Percentiles rank a stretch among this genome's conserved stretches.
phyloP scores from a whole-genome alignment of 2,797 vertebrate genomes.

The Spinus pinus region DNA sequence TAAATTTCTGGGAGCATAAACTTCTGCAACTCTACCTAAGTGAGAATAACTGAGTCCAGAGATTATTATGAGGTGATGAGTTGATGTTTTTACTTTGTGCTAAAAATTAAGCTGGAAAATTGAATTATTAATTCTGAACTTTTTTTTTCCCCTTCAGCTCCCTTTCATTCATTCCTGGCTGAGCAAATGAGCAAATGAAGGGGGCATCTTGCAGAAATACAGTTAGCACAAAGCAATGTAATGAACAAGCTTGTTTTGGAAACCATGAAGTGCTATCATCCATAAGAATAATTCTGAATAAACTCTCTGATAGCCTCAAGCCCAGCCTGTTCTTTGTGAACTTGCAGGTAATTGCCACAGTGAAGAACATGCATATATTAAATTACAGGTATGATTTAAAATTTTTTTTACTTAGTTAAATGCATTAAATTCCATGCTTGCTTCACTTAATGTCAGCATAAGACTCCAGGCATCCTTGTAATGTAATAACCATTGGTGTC shows the following conservation, averaged over 20 bases:
- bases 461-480: slow-evolving; percentile 62
- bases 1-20: background rate
- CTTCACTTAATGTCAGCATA: slow-evolving; percentile 48
- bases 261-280: slow-evolving; percentile 34
- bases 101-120: slow-evolving; percentile 19
- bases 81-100: background rate
- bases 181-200: background rate
- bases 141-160: background rate
- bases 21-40: background rate
- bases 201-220: slow-evolving; percentile 26
- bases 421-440: slow-evolving; percentile 62
- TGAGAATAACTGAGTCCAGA: background rate
- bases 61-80: background rate
- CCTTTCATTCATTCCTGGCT: background rate
- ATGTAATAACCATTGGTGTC: slow-evolving; percentile 45
- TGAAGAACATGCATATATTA: slow-evolving; percentile 65
- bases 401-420: slow-evolving; percentile 11
- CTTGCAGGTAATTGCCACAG: slow-evolving; percentile 53
- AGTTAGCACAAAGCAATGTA: slow-evolving; percentile 44
- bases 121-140: background rate
- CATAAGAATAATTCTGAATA: slow-evolving; percentile 32
- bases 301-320: slow-evolving; percentile 51
- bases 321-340: slow-evolving; percentile 55
- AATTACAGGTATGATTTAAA: slow-evolving; percentile 61
- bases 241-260: slow-evolving; percentile 28